phyloP scores from a whole-genome alignment of 2,888 invertebrate species.

The Leucophora obtusa region DNA sequence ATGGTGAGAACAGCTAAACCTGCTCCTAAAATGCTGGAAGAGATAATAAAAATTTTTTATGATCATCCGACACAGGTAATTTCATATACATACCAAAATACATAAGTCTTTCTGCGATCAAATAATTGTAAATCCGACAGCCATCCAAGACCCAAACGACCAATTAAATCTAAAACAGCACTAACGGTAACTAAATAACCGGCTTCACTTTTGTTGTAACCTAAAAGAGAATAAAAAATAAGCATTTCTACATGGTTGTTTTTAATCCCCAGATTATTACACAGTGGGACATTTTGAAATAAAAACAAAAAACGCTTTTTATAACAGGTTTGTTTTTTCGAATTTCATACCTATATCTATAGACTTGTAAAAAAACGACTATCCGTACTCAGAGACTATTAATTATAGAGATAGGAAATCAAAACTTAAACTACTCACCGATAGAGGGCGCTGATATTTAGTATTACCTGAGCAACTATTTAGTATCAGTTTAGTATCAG shows the following conservation, averaged over 20 bases:
- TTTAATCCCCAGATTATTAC: background rate
- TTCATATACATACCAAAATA: conserved; percentile 81
- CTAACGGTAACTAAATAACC: conserved; percentile 87
- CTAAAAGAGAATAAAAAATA: conserved; percentile 64
- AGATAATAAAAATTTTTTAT: conserved; percentile 36
- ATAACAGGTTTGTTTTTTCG: too few relatives aligned
- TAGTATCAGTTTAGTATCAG: too few relatives aligned
- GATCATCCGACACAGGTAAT: background rate
- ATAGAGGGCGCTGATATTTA: too few relatives aligned
- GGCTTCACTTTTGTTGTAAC: conserved; percentile 79
- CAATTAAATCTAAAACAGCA: conserved; percentile 85
- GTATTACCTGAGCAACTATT: too few relatives aligned
- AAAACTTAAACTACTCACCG: too few relatives aligned
- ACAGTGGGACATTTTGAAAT: too few relatives aligned
- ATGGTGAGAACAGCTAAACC: conserved; percentile 84
- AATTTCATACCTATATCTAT: too few relatives aligned
- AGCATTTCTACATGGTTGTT: background rate
- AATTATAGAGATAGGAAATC: too few relatives aligned
- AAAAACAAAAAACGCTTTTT: too few relatives aligned
- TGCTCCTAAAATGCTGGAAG: conserved; percentile 83
- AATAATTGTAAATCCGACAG: conserved; percentile 86
- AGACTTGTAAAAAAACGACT: too few relatives aligned
- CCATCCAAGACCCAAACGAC: conserved; percentile 86
- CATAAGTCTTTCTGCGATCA: conserved; percentile 85
- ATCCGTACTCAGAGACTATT: too few relatives aligned